Percentiles rank a stretch among this genome's conserved stretches.
These are phyloP conservation scores for Thalassaphorura encarpata DNA, from an alignment of 1,140 invertebrate genomes.

Conservation along the genomic window DNA sequence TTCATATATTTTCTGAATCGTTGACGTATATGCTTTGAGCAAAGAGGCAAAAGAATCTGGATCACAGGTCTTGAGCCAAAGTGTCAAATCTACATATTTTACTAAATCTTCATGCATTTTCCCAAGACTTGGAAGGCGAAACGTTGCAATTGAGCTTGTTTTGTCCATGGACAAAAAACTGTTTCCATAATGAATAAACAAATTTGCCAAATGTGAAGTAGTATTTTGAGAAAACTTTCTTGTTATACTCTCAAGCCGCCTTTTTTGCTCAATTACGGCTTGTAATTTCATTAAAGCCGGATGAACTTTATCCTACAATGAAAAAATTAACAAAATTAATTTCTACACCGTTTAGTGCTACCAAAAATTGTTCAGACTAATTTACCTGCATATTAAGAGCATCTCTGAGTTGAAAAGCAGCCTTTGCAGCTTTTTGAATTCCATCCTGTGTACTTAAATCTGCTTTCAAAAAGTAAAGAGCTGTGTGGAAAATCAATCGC, in stretches of 20 bases:
- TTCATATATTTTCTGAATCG: conserved; percentile 72
- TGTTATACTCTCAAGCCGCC: conserved; percentile 69
- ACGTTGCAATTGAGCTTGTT: conserved; percentile 40
- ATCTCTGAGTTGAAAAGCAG: conserved; percentile 36
- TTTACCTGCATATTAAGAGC: conserved; percentile 24
- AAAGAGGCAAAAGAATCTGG: conserved; percentile 66
- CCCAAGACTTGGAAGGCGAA: conserved; percentile 63
- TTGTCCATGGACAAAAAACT: conserved; percentile 21
- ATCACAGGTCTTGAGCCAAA: conserved; percentile 79
- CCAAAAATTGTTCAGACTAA: not conserved
- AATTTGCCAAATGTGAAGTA: conserved; percentile 77
- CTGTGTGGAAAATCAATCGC: conserved; percentile 60
- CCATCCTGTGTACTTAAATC: conserved; percentile 63
- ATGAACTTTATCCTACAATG: conserved; percentile 60
- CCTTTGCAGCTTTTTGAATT: conserved; percentile 61
- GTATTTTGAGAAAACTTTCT: conserved; percentile 74
- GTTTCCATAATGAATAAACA: conserved; percentile 65
- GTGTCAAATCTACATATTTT: conserved; percentile 79
- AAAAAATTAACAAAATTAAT: conserved; percentile 34
- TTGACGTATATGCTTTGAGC: conserved; percentile 64
- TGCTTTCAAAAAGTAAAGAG: conserved; percentile 62
- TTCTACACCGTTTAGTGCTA: not conserved
- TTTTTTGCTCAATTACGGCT: conserved; percentile 79
- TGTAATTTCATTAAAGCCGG: conserved; percentile 55
- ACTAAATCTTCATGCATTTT: conserved; percentile 69